phyloP scores from a whole-genome alignment of 1,140 invertebrate species.

The Eubasilissa regina region DNA sequence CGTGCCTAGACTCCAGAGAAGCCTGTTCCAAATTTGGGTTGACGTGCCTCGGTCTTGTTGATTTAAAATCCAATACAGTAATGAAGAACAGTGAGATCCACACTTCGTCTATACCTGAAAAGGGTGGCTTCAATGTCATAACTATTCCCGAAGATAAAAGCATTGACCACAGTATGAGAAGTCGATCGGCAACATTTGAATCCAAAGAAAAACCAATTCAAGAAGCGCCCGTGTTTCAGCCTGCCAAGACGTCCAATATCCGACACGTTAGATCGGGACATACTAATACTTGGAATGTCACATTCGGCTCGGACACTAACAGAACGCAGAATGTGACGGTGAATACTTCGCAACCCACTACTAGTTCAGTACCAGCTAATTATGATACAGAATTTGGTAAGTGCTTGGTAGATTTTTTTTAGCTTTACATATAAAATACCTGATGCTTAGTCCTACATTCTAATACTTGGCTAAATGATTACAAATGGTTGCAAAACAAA shows the following conservation, averaged over 20 bases:
- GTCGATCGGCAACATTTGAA: conserved; percentile 55
- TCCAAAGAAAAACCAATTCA: conserved; percentile 38
- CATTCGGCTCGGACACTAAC: conserved; percentile 30
- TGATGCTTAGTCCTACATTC: too few species aligned
- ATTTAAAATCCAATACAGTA: conserved; percentile 70
- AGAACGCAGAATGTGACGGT: conserved; percentile 7
- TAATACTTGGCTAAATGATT: too few species aligned
- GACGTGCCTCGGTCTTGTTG: conserved; percentile 88
- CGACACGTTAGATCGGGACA: conserved; percentile 16
- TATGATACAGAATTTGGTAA: conserved; percentile 13
- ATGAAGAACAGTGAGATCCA: conserved; percentile 52
- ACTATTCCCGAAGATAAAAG: conserved; percentile 43
- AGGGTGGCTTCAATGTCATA: conserved; percentile 61
- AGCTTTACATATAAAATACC: too few species aligned
- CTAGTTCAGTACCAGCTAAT: neutral
- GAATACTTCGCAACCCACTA: conserved; percentile 10
- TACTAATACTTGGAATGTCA: conserved; percentile 44
- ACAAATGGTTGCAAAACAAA: too few species aligned
- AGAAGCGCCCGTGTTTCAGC: neutral
- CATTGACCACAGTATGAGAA: conserved; percentile 42
- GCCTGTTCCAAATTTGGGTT: conserved; percentile 95
- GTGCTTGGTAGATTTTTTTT: neutral
- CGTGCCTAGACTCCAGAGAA: conserved; percentile 89
- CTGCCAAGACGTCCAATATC: neutral
- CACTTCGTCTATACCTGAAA: conserved; percentile 66